Base-by-base conservation (phyloP, 2,113 vertebrate species). In the Casuarius casuarius region DNA sequence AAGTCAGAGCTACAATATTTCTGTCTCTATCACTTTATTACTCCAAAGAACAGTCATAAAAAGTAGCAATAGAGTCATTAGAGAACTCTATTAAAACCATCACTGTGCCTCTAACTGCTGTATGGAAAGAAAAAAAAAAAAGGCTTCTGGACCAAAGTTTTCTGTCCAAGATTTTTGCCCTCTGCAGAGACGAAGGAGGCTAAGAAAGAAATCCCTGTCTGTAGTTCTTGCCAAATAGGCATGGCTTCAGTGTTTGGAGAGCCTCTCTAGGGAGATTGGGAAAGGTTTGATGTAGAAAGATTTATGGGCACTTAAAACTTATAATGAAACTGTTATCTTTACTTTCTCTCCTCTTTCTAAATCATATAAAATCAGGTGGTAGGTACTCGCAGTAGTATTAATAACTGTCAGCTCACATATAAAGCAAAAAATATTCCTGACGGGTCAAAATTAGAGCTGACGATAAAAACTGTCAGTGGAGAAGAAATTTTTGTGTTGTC, bases 251-350 rank as follows among this genome's bases (percentile, higher is more conserved):
- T 95, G 82, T 95, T 97, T 95, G 94, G 90, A 95, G 61, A 96
- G 79, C 89, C 51, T n/a, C 95, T 94, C 67, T 40, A 0, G 72
- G 84, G 96, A 94, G 75, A 94, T 89, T 59, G 79, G 78, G 95
- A 94, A 93, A 90, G 89, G 31, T 77, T 88, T 81, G 6, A 97
- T 84, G 85, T 58, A 73, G 91, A 93, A 86, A 96, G 91, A 95
- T 95, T 97, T 96, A 94, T 56, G 79, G 75, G 81, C 93, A 88
- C 84, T 97, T 96, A 95, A 94, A 91, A 85, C 78, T 82, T 94
- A 85, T 63, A 95, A 95, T 94, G 97, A 95, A 97, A 96, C 75
- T 84, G 92, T 95, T 97, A 96, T 97, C 97, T 96, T 95, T 96
- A 68, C 59, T 84, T 68, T 94, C 59, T 86, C 87, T 94, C 42